Evolutionary conservation across 2,797 vertebrate genomes (phyloP), one percentile per base, ranked within the genome.

Genomic region (Pseudochaenichthys georgianus): DNA sequence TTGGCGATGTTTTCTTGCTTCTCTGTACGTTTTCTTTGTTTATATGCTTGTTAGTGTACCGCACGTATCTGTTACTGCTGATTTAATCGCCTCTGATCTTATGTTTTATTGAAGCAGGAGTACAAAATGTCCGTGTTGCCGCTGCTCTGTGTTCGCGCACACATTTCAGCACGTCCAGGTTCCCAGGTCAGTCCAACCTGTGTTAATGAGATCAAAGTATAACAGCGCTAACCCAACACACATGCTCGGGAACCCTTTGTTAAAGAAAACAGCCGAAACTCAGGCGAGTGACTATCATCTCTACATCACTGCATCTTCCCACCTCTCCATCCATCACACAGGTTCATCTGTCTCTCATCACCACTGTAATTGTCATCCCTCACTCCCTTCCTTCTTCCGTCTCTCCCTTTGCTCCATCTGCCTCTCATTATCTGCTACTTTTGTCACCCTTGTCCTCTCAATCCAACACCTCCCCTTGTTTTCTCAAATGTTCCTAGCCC

Each of bases 131-230:
- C 66, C 57, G 11, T 47, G 57, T 43, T 47, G 70, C 82, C 53
- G 51, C 62, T 62, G 67, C 68, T 73, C 71, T 19, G 38, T 13
- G 23, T 38, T 38, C 34, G 34, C 15, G 11, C 63, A 66, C 52
- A 58, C 31, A 43, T 74, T 77, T 68, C 69, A 70, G 77, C 75
- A 63, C 15, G 64, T 75, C 59, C 1, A 9, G 55, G 71, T 64
- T 72, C 54, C 47, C 21, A 8, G 68, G 68, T 82, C 70, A 72
- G 43, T 64, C 17, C 9, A 76, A 57, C 48, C 59, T 38, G 45
- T 81, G 74, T 81, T 80, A 77, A 75, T 58, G 67, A 88, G 75
- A 59, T 90, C 81, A 85, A 71, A 77, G 85, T 75, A 78, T 61
- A 80, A 50, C 70, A 17, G 5, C 21, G 17, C 42, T 16, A 47